Evolutionary conservation across 2,113 vertebrate species (phyloP).

Genomic region (Ochotona princeps): DNA sequence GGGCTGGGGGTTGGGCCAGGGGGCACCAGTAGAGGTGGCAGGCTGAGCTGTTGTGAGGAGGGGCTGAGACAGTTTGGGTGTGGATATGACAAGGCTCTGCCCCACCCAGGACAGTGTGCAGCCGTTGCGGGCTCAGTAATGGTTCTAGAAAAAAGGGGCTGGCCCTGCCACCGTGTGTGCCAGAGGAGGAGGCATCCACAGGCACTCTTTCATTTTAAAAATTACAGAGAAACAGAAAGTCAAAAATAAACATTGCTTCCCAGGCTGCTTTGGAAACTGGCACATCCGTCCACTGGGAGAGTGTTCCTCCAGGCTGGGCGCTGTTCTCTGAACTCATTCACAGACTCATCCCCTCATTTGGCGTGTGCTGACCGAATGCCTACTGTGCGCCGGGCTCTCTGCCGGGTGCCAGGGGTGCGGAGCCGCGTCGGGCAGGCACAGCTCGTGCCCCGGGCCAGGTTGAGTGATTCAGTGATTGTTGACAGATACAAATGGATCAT

Average conservation of each 20-base stretch:
- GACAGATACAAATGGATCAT: not conserved
- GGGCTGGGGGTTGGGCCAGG: not conserved
- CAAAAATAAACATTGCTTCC: conserved; percentile 70
- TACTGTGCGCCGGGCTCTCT: conserved; percentile 41
- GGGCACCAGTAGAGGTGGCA: not conserved
- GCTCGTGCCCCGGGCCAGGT: not conserved
- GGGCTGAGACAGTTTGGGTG: not conserved
- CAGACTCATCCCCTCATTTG: not conserved
- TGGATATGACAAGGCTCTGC: not conserved
- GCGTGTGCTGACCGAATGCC: not conserved
- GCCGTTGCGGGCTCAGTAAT: not conserved
- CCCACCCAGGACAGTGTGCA: not conserved
- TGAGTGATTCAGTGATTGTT: not conserved
- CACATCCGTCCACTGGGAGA: not conserved
- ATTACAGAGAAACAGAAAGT: conserved; percentile 74
- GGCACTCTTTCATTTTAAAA: conserved; percentile 72
- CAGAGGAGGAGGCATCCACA: conserved; percentile 52
- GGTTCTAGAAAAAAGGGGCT: conserved; percentile 14
- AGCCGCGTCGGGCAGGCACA: not conserved
- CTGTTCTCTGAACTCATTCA: conserved; percentile 12
- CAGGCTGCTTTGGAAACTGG: conserved; percentile 61
- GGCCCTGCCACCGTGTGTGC: not conserved
- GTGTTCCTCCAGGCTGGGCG: not conserved
- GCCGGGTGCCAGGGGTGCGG: not conserved
- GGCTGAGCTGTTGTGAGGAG: not conserved